These are phyloP conservation scores for Ptilodon capucinus DNA, from an alignment of 2,888 invertebrate genomes.

Conservation along the genomic window DNA sequence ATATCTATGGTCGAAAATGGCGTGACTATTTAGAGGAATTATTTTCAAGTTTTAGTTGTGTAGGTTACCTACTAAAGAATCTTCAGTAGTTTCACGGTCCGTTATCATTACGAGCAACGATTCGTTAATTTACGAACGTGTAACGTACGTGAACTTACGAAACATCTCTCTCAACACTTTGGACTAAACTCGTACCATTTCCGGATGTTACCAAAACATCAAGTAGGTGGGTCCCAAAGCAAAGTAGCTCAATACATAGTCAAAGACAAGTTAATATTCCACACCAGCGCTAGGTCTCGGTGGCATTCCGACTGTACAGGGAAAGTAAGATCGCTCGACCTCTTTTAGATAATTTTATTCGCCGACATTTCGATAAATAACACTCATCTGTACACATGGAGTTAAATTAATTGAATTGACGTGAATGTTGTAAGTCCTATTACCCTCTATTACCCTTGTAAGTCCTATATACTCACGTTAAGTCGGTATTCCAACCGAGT, in stretches of 20 bases:
- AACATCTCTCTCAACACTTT: too few species aligned
- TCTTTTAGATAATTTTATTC: conserved; percentile 20
- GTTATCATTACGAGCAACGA: too few species aligned
- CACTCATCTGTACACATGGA: background rate
- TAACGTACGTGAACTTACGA: too few species aligned
- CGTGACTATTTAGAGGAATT: too few species aligned
- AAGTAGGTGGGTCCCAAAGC: conserved; percentile 6
- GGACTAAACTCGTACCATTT: conserved; percentile 1
- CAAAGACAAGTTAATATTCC: conserved; percentile 44
- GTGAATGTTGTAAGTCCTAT: background rate
- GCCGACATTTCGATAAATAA: conserved; percentile 1
- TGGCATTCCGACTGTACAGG: conserved; percentile 29
- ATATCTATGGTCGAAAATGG: too few species aligned
- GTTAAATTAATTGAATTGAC: background rate
- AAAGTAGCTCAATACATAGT: conserved; percentile 27
- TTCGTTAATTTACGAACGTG: too few species aligned
- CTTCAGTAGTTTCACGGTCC: too few species aligned
- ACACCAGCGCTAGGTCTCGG: conserved; percentile 28
- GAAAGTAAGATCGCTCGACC: conserved; percentile 41
- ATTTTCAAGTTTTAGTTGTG: too few species aligned
- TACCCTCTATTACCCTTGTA: too few species aligned
- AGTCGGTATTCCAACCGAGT: background rate
- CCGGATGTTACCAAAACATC: conserved; percentile 17
- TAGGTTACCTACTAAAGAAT: too few species aligned
- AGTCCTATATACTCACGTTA: background rate